These are phyloP conservation scores for Thecocarcelia acutangulata DNA, from an alignment of 2,888 invertebrate genomes.

Conservation along the genomic window DNA sequence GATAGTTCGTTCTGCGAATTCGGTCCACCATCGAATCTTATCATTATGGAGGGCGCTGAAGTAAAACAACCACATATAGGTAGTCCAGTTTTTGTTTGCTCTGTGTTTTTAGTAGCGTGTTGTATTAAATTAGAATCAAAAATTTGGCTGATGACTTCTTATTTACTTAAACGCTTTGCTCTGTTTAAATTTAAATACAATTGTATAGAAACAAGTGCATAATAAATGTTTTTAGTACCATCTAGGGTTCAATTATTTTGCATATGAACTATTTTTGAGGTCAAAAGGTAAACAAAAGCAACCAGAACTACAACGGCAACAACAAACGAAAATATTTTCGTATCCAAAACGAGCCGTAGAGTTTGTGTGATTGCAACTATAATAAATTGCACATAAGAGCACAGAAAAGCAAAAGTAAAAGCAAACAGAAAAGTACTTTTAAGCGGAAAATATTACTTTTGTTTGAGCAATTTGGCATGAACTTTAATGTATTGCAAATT, in stretches of 20 bases:
- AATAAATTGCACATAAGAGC: conserved; percentile 33
- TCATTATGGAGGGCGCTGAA: too few species aligned
- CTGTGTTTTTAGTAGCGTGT: too few species aligned
- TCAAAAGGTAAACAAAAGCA: conserved; percentile 63
- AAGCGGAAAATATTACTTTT: conserved; percentile 9
- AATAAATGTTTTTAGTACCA: conserved; percentile 39
- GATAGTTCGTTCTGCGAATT: too few species aligned
- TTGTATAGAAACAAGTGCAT: conserved; percentile 17
- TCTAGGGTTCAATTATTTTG: conserved; percentile 68
- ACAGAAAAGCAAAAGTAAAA: not conserved
- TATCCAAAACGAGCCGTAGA: not conserved
- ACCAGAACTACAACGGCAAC: not conserved
- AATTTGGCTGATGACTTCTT: not conserved
- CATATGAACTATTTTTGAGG: conserved; percentile 67
- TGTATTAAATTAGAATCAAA: too few species aligned
- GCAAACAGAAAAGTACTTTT: not conserved
- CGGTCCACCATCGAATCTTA: too few species aligned
- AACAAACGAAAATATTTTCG: not conserved
- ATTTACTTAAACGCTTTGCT: not conserved
- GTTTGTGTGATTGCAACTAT: conserved; percentile 9
- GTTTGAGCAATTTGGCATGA: conserved; percentile 16
- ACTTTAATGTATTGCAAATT: conserved; percentile 20
- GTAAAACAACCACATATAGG: too few species aligned
- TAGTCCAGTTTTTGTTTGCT: too few species aligned
- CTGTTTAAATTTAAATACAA: conserved; percentile 38